phyloP scores from a whole-genome alignment of 2,113 vertebrate species.

The Cyanocitta stelleri region DNA sequence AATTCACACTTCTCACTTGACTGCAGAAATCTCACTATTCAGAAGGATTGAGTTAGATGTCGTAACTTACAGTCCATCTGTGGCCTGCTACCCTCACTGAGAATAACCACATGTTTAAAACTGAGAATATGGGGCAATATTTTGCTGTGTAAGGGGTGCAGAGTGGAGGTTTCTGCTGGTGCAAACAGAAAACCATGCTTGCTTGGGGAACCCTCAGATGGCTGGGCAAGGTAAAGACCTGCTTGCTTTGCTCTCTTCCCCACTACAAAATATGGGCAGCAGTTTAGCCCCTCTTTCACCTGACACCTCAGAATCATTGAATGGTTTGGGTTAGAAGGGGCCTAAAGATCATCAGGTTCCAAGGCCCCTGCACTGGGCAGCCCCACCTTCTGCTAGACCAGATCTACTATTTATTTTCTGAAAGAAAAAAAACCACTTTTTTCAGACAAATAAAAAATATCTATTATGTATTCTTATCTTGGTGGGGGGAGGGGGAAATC shows the following conservation, averaged over 20 bases:
- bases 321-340: not conserved
- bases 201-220: fast-evolving
- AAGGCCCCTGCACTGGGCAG: not conserved
- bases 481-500: fast-evolving
- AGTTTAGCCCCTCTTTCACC: not conserved
- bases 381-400: not conserved
- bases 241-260: not conserved
- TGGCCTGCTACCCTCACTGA: not conserved
- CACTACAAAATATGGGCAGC: fast-evolving
- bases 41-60: not conserved
- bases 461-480: not conserved
- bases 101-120: not conserved
- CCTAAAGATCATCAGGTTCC: not conserved
- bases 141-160: not conserved
- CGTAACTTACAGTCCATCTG: not conserved
- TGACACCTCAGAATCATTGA: not conserved
- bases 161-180: not conserved
- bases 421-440: not conserved
- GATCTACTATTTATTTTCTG: not conserved
- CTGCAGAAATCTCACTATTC: fast-evolving
- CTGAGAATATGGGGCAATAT: not conserved
- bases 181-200: not conserved
- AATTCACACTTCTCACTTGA: not conserved
- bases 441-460: not conserved
- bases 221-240: not conserved